phyloP scores from a whole-genome alignment of 2,888 invertebrate genomes.

The Drosophila birchii region DNA sequence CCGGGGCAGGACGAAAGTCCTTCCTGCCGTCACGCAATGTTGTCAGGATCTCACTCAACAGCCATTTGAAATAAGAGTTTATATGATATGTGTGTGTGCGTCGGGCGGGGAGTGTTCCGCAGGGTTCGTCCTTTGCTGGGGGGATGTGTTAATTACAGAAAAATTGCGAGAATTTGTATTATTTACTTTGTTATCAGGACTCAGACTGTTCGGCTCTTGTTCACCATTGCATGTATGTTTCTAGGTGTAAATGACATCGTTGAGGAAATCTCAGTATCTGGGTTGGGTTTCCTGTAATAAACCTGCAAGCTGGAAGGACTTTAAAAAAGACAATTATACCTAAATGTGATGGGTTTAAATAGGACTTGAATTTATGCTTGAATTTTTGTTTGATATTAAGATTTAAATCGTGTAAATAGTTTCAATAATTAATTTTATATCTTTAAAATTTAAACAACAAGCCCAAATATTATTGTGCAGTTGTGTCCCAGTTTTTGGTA shows the following conservation, averaged over 20 bases:
- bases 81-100: slow-evolving; percentile 34
- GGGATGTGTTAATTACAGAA: slow-evolving; percentile 80
- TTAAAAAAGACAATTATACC: background rate
- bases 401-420: no score
- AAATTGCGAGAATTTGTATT: slow-evolving; percentile 80
- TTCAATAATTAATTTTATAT: no score
- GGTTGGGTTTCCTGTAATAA: slow-evolving; percentile 6
- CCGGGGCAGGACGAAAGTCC: slow-evolving; percentile 18
- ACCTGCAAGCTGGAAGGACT: background rate
- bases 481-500: background rate
- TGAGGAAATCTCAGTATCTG: slow-evolving; percentile 2
- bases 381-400: no score
- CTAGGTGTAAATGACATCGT: slow-evolving; percentile 7
- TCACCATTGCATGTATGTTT: slow-evolving; percentile 11
- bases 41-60: slow-evolving; percentile 70
- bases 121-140: slow-evolving; percentile 28
- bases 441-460: background rate
- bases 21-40: slow-evolving; percentile 62
- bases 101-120: slow-evolving; percentile 15
- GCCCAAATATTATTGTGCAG: background rate
- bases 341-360: background rate
- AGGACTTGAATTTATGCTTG: background rate
- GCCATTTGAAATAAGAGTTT: slow-evolving; percentile 36
- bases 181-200: slow-evolving; percentile 79
- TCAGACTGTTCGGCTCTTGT: slow-evolving; percentile 43